Evolutionary conservation across 2,888 invertebrate species (phyloP), one percentile per base, ranked within the genome.

Genomic region (Lasius platythorax): DNA sequence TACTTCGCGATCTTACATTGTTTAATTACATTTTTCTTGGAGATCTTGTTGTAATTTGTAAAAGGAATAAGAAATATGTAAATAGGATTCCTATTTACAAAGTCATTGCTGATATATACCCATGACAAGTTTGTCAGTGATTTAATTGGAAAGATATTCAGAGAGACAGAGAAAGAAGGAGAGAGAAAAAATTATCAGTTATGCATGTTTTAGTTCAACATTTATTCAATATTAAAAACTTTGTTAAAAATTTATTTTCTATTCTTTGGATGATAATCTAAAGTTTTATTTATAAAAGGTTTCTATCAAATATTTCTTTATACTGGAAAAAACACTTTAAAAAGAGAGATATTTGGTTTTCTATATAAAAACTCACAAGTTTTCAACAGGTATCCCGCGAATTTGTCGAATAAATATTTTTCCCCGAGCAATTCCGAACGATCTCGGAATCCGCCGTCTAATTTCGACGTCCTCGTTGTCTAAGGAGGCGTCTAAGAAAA

Each of bases 381-480:
- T 43, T 33, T 23, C 70, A 30, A 43, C 15, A 6, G 56, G n/a
- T 78, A 5, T 56, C 12, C 40, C n/a, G 53, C 8, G 68, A 68
- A 68, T 68, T 78, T 68, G 15, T 15, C 11, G 43, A 78, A 58
- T 68, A 78, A 68, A 68, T 70, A 78, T 9, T 78, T 68, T 23
- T 15, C 70, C n/a, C 43, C n/a, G 5, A 40, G 76, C 8, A 67
- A 3, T 68, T 40, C 30, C n/a, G 53, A 4, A 33, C 43, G 43
- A 23, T 74, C 64, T 33, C 6, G 28, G 43, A 79, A 73, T 68
- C 61, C 50, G 23, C 33, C 46, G 61, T 61, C 37, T 74, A 81
- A 74, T 74, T 81, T 81, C 37, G 50, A 66, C 50, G 6, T 63
- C 0, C 15, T 75, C 15, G 53, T 79, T 37, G 61, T 40, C 46